These are phyloP conservation scores for Ethmia dodecea DNA, from an alignment of 2,888 invertebrate genomes.

Conservation along the genomic window DNA sequence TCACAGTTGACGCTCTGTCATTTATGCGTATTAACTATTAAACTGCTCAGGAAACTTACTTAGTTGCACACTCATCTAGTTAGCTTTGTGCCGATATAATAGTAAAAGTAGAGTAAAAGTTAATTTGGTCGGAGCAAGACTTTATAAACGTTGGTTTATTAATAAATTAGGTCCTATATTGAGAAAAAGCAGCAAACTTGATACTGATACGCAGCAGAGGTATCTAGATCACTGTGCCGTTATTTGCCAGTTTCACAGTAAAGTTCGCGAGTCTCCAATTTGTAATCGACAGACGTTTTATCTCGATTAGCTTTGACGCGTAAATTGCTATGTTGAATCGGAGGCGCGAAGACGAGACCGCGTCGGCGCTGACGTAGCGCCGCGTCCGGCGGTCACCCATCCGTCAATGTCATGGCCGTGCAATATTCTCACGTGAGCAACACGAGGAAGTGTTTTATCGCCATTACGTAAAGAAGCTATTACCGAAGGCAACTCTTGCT, in stretches of 20 bases:
- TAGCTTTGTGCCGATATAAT: too few species aligned
- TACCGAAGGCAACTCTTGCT: conserved; percentile 40
- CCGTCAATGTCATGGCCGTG: conserved; percentile 52
- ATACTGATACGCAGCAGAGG: too few species aligned
- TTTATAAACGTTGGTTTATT: too few species aligned
- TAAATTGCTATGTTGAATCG: conserved; percentile 11
- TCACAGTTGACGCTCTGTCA: too few species aligned
- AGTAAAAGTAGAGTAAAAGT: too few species aligned
- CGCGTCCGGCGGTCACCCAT: conserved; percentile 34
- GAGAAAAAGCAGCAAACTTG: too few species aligned
- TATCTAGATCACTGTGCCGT: conserved; percentile 7
- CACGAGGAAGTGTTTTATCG: conserved; percentile 58
- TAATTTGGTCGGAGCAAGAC: too few species aligned
- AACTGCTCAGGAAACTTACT: too few species aligned
- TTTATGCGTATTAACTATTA: too few species aligned
- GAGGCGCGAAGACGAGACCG: conserved; percentile 1
- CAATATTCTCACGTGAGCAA: conserved; percentile 54
- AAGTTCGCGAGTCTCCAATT: conserved; percentile 10
- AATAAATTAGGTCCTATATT: too few species aligned
- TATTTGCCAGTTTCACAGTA: conserved; percentile 6
- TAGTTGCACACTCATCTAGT: too few species aligned
- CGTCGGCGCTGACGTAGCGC: conserved; percentile 11
- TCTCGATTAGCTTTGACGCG: conserved; percentile 16
- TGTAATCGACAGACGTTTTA: conserved; percentile 10
- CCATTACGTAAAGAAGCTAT: conserved; percentile 55